phyloP scores from a whole-genome alignment of 2,888 invertebrate genomes.

The Autographa gamma region DNA sequence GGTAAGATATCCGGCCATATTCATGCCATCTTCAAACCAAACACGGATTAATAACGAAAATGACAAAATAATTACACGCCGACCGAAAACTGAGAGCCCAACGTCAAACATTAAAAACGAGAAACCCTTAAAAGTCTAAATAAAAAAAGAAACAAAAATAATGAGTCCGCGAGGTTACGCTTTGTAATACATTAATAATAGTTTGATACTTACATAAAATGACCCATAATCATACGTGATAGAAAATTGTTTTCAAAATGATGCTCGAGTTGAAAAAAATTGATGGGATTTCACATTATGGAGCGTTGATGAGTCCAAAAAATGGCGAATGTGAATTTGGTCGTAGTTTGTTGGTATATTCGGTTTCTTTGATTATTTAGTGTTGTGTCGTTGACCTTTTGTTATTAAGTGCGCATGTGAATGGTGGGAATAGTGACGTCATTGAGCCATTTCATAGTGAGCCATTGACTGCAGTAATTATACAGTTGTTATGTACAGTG shows the following conservation, averaged over 20 bases:
- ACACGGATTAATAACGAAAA: conserved; percentile 50
- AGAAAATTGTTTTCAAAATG: conserved; percentile 87
- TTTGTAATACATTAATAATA: conserved; percentile 86
- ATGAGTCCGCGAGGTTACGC: conserved; percentile 67
- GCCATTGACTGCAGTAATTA: conserved; percentile 51
- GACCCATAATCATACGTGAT: conserved; percentile 86
- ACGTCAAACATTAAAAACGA: conserved; percentile 50
- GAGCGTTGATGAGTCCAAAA: conserved; percentile 82
- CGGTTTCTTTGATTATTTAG: conserved; percentile 79
- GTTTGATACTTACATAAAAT: conserved; percentile 83
- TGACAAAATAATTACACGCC: conserved; percentile 57
- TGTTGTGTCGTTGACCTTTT: conserved; percentile 53
- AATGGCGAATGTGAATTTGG: conserved; percentile 77
- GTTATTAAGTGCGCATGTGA: conserved; percentile 49
- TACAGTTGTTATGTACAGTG: conserved; percentile 49
- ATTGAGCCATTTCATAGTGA: conserved; percentile 37
- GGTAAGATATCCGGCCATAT: conserved; percentile 21
- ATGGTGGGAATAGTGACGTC: conserved; percentile 58
- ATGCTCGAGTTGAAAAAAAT: conserved; percentile 77
- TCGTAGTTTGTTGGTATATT: conserved; percentile 64
- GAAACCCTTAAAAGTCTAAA: conserved; percentile 52
- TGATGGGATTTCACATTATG: conserved; percentile 79
- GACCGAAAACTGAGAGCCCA: conserved; percentile 32
- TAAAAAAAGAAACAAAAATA: conserved; percentile 67
- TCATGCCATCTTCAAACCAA: conserved; percentile 26